These are phyloP conservation scores for Tyria jacobaeae DNA, from an alignment of 2,888 invertebrate genomes.

Conservation along the genomic window DNA sequence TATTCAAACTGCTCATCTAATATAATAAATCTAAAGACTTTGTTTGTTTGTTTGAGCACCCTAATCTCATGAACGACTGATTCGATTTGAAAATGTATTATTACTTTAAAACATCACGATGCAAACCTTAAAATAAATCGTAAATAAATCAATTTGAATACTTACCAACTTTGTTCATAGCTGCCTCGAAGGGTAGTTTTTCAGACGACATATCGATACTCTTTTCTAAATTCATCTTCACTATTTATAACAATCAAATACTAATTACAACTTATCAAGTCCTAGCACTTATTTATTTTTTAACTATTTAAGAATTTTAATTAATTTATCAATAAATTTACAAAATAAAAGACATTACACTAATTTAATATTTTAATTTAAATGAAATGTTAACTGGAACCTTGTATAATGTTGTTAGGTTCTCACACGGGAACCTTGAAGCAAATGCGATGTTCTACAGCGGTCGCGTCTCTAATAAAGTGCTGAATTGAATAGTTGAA, in stretches of 20 bases:
- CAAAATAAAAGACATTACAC: no score
- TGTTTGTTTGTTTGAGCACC: no score
- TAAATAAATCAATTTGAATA: neutral
- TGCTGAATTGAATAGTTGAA: neutral
- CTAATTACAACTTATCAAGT: neutral
- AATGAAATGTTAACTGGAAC: neutral
- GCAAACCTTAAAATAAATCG: no score
- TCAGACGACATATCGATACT: constrained; percentile 18
- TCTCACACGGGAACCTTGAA: neutral
- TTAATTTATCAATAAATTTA: no score
- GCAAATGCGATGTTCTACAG: neutral
- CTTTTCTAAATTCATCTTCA: constrained; percentile 2
- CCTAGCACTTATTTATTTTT: neutral
- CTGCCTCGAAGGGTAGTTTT: constrained; percentile 58
- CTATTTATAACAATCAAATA: neutral
- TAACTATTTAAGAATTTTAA: no score
- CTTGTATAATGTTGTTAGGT: no score
- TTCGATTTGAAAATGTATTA: no score
- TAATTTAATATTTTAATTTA: no score
- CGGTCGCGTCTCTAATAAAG: neutral
- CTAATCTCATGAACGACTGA: no score
- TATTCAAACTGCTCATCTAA: no score
- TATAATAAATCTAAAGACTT: no score
- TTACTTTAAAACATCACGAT: no score
- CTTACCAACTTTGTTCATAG: constrained; percentile 52